These are phyloP conservation scores for Prosopocoilus inquinatus DNA, from an alignment of 2,888 invertebrate genomes.

Conservation along the genomic window DNA sequence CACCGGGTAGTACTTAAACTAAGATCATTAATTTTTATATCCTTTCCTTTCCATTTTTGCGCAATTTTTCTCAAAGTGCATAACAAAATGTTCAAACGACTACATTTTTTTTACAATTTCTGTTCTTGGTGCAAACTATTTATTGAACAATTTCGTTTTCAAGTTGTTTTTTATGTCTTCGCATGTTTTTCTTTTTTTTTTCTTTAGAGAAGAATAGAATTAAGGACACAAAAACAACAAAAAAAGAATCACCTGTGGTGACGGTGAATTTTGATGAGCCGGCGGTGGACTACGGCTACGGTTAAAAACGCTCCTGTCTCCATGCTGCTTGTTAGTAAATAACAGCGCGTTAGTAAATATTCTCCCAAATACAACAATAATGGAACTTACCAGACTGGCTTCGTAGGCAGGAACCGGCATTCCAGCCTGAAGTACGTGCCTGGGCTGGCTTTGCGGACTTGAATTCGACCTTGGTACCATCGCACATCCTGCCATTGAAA, in stretches of 20 bases:
- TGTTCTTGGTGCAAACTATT: too few species aligned
- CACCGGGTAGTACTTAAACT: too few species aligned
- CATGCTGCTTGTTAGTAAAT: conserved; percentile 58
- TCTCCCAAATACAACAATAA: not conserved
- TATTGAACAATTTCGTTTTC: too few species aligned
- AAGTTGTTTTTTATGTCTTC: too few species aligned
- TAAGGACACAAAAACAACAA: conserved; percentile 16
- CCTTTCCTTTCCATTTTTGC: too few species aligned
- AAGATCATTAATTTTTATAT: too few species aligned
- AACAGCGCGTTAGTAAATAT: conserved; percentile 31
- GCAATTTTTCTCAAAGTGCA: too few species aligned
- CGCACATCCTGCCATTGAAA: conserved; percentile 55
- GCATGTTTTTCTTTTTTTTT: too few species aligned
- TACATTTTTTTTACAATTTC: too few species aligned
- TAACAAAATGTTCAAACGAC: too few species aligned
- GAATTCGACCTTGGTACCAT: conserved; percentile 50
- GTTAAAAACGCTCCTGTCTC: conserved; percentile 46
- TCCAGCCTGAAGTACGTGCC: conserved; percentile 55
- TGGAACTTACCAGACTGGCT: conserved; percentile 66
- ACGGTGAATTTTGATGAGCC: conserved; percentile 79
- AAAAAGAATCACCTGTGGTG: conserved; percentile 61
- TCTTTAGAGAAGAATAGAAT: not conserved
- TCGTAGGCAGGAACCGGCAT: conserved; percentile 64
- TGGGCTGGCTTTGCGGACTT: conserved; percentile 54
- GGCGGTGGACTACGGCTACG: conserved; percentile 74